Evolutionary conservation across 2,888 invertebrate genomes (phyloP), one percentile per base, ranked within the genome.

Genomic region (Creontiades dilutus): DNA sequence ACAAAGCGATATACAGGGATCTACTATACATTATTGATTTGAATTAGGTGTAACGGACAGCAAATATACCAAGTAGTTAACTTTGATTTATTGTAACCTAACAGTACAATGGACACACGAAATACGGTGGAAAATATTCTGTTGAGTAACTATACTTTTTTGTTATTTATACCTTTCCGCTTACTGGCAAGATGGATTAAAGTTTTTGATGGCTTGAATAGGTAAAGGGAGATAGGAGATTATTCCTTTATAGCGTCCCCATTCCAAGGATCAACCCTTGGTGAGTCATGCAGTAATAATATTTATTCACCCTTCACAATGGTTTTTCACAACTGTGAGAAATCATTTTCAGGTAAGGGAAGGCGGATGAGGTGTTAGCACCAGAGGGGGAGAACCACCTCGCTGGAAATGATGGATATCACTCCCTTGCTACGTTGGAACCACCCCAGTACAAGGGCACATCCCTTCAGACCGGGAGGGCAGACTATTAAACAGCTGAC

Each of bases 401-500:
- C 48, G 75, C 75, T 47, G 75, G 52, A 88, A 80, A 78, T 88
- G 88, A 88, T 88, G 88, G 80, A 88, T 88, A 88, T 88, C 88
- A 61, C 78, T 55, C 61, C 75, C 75, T 19, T 37, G 3, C 61
- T 57, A 11, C 27, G 76, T 86, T 61, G 27, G 61, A 86, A 85
- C 85, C 61, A 28, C 61, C 82, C 82, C 23, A n/a, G 27, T 61
- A 57, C 85, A 85, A 57, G 85, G 61, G 85, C 14, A 37, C 37
- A 37, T 37, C 37, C 37, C 37, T 37, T n/a, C 85, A 57, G 37
- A 37, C 27, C 4, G 37, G 52, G 68, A 19, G 48, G 23, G 9
- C 78, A 78, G 88, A 88, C 88, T 88, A 88, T 88, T 88, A 88
- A 88, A 88, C 88, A 88, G 88, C 88, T 88, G 88, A 88, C 88